Evolutionary conservation across 2,113 vertebrate genomes (phyloP).

Genomic region (Alces alces): DNA sequence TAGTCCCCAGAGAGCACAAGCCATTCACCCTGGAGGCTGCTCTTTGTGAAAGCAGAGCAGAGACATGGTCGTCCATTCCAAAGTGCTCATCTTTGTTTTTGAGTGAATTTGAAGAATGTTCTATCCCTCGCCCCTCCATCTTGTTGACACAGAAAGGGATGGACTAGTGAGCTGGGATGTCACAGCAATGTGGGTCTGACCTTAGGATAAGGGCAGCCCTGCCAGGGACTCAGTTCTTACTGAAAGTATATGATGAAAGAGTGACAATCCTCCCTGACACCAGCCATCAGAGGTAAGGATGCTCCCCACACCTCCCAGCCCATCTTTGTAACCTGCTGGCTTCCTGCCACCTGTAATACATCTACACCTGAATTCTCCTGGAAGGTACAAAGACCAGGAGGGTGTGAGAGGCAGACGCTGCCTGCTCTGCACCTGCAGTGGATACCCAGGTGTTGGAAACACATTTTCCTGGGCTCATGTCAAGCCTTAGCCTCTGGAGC

Average conservation of each 20-base stretch:
- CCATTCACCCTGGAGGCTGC: fast-evolving
- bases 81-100: background rate
- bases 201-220: background rate
- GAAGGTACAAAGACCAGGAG: background rate
- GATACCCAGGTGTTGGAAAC: background rate
- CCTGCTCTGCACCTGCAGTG: fast-evolving
- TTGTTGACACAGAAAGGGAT: background rate
- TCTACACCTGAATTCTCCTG: background rate
- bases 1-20: background rate
- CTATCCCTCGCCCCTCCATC: fast-evolving
- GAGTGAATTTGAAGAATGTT: background rate
- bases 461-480: background rate
- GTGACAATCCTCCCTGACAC: background rate
- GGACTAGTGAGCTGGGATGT: too few species aligned
- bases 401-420: fast-evolving
- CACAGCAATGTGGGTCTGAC: fast-evolving
- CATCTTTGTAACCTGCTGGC: background rate
- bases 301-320: background rate
- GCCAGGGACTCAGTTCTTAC: too few species aligned
- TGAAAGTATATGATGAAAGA: background rate
- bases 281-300: background rate
- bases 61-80: fast-evolving
- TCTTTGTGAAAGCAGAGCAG: background rate
- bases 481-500: fast-evolving
- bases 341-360: background rate